Evolutionary conservation across 2,113 vertebrate genomes (phyloP), one percentile per base, ranked within the genome.

Genomic region (Marmota monax): DNA sequence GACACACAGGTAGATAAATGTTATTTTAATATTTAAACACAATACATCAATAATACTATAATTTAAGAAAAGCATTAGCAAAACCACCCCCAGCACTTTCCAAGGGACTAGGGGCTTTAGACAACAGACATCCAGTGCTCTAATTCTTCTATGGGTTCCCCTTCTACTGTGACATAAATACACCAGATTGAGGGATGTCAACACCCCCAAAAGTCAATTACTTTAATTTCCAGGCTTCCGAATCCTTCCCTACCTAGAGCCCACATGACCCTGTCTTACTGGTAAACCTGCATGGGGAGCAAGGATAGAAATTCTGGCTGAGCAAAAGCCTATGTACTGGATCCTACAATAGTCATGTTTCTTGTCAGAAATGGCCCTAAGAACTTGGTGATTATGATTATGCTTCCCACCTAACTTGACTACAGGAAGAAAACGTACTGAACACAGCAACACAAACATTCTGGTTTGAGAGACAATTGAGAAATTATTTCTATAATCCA

Each of bases 1-100:
- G 73, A 92, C 34, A 84, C 10, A 20, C 0, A 56, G 74, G 70
- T 78, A 95, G 37, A 82, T 48, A 72, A 51, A 78, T 32, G n/a
- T 65, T 78, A 45, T 37, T 58, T 85, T 82, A 88, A 83, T 78
- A 94, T 25, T 77, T 70, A 97, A 94, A 88, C 56, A n/a, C 22
- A 34, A 8, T 25, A 86, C 61, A n/a, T 78, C 82, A 92, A 32
- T 25, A 45, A 37, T 22, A 65, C 45, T 69, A 9, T 51, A 72
- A 84, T 72, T 92, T 88, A 58, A 80, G 39, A 20, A 90, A 73
- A 58, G 25, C 58, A 90, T 39, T 63, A 72, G 83, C 73, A 69
- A 17, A 78, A 92, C 17, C 14, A 69, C 39, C 48, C 48, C 39
- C 84, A 73, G 72, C 37, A 89, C 22, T 74, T 92, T 51, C 70